Evolutionary conservation across 1,140 invertebrate species (phyloP).

Genomic region (Bicyclus anynana): DNA sequence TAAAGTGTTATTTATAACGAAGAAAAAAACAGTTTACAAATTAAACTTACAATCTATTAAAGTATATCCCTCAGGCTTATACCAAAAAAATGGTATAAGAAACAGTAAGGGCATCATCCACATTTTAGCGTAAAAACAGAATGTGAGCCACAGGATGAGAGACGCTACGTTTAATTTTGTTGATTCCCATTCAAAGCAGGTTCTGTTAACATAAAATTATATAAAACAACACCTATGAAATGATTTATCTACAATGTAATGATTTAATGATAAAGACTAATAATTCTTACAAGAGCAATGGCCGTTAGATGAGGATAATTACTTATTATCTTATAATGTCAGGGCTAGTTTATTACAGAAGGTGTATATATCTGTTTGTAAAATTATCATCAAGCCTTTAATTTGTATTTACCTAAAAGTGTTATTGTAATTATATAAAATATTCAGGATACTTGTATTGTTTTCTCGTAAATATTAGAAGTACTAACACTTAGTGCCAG

Average conservation of each 20-base stretch:
- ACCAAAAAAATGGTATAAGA: conserved; percentile 56
- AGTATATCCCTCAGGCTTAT: conserved; percentile 37
- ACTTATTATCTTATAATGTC: background rate
- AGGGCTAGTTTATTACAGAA: background rate
- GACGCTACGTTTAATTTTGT: conserved; percentile 43
- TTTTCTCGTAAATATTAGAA: too few species aligned
- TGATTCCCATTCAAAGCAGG: conserved; percentile 67
- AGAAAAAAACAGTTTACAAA: background rate
- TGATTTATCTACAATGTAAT: background rate
- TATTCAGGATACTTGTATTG: too few species aligned
- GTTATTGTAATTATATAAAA: too few species aligned
- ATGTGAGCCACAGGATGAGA: conserved; percentile 45
- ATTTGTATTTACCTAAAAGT: too few species aligned
- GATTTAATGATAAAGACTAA: too few species aligned
- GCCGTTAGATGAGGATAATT: background rate
- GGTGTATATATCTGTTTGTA: too few species aligned
- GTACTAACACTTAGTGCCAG: too few species aligned
- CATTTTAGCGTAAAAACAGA: conserved; percentile 52
- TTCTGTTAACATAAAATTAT: conserved; percentile 38
- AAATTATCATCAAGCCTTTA: too few species aligned
- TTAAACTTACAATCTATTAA: conserved; percentile 9
- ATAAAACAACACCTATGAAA: background rate
- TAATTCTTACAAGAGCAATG: background rate
- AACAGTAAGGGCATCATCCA: conserved; percentile 66
- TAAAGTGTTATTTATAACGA: too few species aligned